These are phyloP conservation scores for Drosophila cyrtoloma DNA, from an alignment of 2,888 invertebrate species.

Conservation along the genomic window DNA sequence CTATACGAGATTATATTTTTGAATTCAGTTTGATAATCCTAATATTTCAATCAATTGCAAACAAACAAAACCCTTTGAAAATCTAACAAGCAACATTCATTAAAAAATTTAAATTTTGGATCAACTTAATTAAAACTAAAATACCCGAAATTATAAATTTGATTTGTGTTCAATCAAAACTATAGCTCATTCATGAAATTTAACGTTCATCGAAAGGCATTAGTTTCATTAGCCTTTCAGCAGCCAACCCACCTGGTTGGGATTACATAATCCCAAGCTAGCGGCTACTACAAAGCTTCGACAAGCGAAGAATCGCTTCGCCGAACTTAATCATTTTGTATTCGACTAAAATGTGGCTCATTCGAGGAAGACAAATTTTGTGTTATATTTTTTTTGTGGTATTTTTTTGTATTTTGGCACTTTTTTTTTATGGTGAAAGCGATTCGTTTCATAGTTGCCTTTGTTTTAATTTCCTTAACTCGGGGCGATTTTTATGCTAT, in stretches of 20 bases:
- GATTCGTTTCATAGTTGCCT: conserved; percentile 36
- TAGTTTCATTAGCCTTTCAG: conserved; percentile 16
- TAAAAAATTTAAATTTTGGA: background rate
- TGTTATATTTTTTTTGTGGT: conserved; percentile 1
- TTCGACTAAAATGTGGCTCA: conserved; percentile 30
- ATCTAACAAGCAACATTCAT: conserved; percentile 3
- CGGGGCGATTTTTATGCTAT: conserved; percentile 50
- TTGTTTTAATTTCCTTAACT: conserved; percentile 48
- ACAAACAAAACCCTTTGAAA: background rate
- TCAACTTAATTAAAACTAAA: conserved; percentile 8
- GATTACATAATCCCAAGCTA: conserved; percentile 36
- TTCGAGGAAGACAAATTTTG: conserved; percentile 20
- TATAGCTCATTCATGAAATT: conserved; percentile 38
- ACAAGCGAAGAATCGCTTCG: conserved; percentile 15
- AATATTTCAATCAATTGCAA: background rate
- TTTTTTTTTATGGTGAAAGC: conserved; percentile 67
- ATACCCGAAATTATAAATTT: conserved; percentile 20
- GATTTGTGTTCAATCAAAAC: conserved; percentile 28
- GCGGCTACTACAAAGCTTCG: conserved; percentile 30
- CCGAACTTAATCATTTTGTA: conserved; percentile 36
- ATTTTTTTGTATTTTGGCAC: conserved; percentile 55
- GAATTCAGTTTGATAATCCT: background rate
- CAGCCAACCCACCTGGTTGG: conserved; percentile 8
- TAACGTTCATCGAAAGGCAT: conserved; percentile 24
- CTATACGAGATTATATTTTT: background rate